phyloP scores from a whole-genome alignment of 2,113 vertebrate species.

The Pituophis catenifer region DNA sequence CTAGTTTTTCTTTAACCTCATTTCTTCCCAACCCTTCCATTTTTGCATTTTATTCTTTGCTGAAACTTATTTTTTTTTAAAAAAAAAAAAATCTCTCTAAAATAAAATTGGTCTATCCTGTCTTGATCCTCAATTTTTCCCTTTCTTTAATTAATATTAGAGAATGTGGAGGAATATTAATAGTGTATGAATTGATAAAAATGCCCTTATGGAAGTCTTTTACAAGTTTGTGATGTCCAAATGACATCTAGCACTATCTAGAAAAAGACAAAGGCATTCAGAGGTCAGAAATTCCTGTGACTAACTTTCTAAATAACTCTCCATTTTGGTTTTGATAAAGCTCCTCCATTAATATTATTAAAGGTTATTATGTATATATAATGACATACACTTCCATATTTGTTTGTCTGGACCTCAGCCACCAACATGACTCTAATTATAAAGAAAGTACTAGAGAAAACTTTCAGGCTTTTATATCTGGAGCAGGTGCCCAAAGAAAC shows the following conservation, averaged over 20 bases:
- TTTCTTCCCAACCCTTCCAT: too few species aligned
- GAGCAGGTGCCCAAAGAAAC: not conserved
- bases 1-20: too few species aligned
- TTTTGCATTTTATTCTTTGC: too few species aligned
- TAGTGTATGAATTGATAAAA: not conserved
- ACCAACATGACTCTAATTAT: not conserved
- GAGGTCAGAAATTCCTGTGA: not conserved
- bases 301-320: not conserved
- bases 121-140: not conserved
- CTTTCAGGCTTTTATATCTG: slow-evolving; percentile 11
- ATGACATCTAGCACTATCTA: not conserved
- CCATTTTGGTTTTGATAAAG: not conserved
- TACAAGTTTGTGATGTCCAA: not conserved
- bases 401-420: not conserved
- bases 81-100: not conserved
- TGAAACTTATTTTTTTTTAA: not conserved
- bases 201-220: not conserved
- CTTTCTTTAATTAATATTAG: not conserved
- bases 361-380: not conserved
- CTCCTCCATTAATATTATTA: not conserved
- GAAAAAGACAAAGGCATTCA: not conserved
- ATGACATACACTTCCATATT: not conserved
- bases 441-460: slow-evolving; percentile 16
- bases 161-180: not conserved
- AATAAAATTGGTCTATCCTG: not conserved